Conservation (phyloP, 1,140 invertebrate species). For the Sinella curviseta region DNA sequence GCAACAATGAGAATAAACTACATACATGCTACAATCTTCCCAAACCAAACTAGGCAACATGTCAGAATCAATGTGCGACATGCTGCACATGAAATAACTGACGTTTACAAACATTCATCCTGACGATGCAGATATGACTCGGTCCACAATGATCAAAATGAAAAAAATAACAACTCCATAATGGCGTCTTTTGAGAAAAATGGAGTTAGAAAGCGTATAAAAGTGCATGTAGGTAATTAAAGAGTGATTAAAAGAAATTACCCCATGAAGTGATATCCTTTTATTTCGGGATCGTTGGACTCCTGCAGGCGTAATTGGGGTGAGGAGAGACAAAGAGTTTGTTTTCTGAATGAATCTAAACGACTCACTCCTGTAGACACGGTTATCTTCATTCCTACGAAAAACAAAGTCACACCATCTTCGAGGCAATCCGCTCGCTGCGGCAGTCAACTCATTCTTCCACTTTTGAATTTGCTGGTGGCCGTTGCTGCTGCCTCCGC, state of each 20-base stretch:
- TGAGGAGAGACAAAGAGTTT: conserved; percentile 26
- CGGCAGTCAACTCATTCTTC: background rate
- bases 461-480: conserved; percentile 21
- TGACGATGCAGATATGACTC: no score
- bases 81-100: no score
- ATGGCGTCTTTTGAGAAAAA: no score
- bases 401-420: conserved; percentile 44
- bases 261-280: background rate
- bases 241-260: background rate
- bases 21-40: no score
- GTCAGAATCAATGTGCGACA: no score
- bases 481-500: background rate
- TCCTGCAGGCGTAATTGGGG: background rate
- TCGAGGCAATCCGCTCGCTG: conserved; percentile 22
- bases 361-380: conserved; percentile 43
- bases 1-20: no score
- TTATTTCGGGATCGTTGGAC: background rate
- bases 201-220: no score
- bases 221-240: no score
- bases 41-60: no score
- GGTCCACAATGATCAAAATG: no score
- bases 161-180: no score
- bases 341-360: conserved; percentile 46
- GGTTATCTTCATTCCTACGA: conserved; percentile 40
- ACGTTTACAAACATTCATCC: no score